phyloP scores from a whole-genome alignment of 2,797 vertebrate species.

The Aphelocoma californica region DNA sequence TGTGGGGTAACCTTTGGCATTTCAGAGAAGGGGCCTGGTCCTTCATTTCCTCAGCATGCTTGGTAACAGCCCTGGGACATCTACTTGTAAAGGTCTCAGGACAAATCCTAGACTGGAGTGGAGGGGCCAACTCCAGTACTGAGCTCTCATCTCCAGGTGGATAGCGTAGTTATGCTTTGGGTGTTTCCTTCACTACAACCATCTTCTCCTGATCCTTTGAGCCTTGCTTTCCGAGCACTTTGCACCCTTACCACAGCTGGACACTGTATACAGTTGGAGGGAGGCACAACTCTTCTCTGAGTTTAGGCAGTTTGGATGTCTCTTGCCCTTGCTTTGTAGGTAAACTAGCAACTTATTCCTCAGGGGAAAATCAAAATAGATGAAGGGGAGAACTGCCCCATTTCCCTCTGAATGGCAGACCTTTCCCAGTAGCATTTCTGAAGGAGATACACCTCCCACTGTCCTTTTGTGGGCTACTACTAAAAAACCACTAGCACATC shows the following conservation, averaged over 20 bases:
- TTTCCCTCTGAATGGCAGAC: neutral
- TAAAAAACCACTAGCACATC: neutral
- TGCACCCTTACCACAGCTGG: neutral
- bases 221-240: neutral
- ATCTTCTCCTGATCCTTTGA: neutral
- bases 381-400: neutral
- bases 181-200: neutral
- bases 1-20: neutral
- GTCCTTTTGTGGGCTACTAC: neutral
- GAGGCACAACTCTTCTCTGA: neutral
- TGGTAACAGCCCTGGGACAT: neutral
- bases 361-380: neutral
- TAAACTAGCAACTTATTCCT: neutral
- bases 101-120: neutral
- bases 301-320: neutral
- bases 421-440: neutral
- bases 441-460: neutral
- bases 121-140: neutral
- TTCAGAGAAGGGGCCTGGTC: neutral
- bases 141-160: neutral
- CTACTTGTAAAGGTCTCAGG: neutral
- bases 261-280: neutral
- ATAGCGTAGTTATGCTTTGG: neutral
- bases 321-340: neutral
- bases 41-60: neutral